Percentiles rank a stretch among this genome's conserved stretches.
Conservation (phyloP, 2,888 invertebrate species). For the Habroteleia sp. region DNA sequence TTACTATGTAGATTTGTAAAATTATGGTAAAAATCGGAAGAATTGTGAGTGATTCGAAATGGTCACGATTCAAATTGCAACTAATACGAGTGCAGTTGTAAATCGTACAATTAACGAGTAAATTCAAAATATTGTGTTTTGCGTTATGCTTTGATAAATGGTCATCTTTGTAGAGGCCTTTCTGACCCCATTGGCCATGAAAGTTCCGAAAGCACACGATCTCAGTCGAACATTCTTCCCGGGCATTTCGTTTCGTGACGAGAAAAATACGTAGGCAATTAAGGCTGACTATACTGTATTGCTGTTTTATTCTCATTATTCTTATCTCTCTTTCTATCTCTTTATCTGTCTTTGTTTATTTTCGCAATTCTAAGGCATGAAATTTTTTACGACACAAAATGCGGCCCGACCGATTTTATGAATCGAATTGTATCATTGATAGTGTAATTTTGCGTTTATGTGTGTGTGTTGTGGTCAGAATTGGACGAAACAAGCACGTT, state of each 20-base stretch:
- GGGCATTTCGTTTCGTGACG: slow-evolving; percentile 17
- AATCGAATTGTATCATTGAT: slow-evolving; percentile 2
- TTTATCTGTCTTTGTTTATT: background rate
- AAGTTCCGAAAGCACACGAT: background rate
- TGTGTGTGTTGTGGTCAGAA: slow-evolving; percentile 16
- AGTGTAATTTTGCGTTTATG: slow-evolving; percentile 15
- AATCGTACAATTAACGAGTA: no score
- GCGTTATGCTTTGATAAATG: no score
- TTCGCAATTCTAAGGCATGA: background rate
- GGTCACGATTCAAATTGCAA: no score
- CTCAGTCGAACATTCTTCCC: slow-evolving; percentile 29
- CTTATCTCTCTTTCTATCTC: background rate
- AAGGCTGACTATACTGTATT: slow-evolving; percentile 40
- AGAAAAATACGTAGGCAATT: slow-evolving; percentile 24
- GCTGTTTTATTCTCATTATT: slow-evolving; percentile 10
- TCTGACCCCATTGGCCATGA: no score
- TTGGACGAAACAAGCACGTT: slow-evolving; percentile 12
- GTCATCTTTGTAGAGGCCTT: no score
- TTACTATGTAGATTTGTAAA: no score
- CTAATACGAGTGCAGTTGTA: no score
- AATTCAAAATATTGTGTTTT: no score
- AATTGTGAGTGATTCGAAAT: no score
- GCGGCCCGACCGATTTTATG: slow-evolving; percentile 5
- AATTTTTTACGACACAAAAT: slow-evolving; percentile 14
- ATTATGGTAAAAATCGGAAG: no score